phyloP scores from a whole-genome alignment of 2,113 vertebrate species.

The Strix uralensis region DNA sequence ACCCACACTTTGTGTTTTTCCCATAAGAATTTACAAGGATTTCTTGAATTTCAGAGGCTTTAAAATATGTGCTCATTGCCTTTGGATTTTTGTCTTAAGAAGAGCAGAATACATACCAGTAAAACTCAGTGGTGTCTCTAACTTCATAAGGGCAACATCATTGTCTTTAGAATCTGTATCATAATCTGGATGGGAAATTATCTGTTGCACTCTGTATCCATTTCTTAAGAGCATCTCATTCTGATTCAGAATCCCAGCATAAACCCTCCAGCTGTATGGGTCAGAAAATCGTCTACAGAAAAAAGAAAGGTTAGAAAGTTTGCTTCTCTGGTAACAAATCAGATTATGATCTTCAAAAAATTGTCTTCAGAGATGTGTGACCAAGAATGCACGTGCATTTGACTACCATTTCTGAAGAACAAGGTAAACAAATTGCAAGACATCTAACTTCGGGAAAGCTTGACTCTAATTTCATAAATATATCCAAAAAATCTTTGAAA shows the following conservation, averaged over 20 bases:
- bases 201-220: slow-evolving; percentile 35
- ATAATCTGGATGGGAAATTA: slow-evolving; percentile 74
- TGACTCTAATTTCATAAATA: not conserved
- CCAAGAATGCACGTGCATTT: not conserved
- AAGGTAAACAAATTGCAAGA: not conserved
- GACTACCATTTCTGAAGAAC: not conserved
- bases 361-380: not conserved
- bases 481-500: not conserved
- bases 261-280: slow-evolving; percentile 59
- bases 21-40: not conserved
- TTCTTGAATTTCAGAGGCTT: not conserved
- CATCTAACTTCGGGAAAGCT: not conserved
- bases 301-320: not conserved
- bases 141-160: slow-evolving; percentile 79
- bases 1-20: not conserved
- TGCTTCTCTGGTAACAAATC: not conserved
- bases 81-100: not conserved
- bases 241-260: slow-evolving; percentile 68
- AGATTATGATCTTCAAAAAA: not conserved
- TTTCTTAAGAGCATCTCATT: not conserved
- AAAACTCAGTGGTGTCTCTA: slow-evolving; percentile 60
- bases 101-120: slow-evolving; percentile 29
- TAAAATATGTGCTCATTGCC: not conserved
- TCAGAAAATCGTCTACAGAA: slow-evolving; percentile 43
- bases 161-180: slow-evolving; percentile 74